Percentiles rank a stretch among this genome's conserved stretches.
Evolutionary conservation across 1,140 invertebrate species (phyloP).

Genomic region (Andricus grossulariae): DNA sequence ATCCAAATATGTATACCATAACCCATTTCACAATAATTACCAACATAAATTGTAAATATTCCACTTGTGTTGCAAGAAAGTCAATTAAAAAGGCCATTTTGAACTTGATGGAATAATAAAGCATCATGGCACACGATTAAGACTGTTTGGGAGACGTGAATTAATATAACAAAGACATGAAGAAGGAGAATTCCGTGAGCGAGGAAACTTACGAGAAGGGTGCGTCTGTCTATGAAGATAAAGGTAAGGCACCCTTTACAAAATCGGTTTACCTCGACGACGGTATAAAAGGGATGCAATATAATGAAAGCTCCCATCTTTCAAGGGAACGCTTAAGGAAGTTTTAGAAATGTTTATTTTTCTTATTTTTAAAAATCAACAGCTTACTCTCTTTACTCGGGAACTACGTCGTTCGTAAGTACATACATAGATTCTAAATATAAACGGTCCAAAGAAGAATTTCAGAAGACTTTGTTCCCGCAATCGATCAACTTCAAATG

Average conservation of each 20-base stretch:
- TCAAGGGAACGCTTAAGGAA: not conserved
- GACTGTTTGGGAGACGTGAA: not conserved
- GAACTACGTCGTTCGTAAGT: too few species aligned
- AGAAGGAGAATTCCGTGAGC: not conserved
- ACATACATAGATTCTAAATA: not conserved
- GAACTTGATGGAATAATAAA: too few species aligned
- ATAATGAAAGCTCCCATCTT: not conserved
- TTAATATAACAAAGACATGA: not conserved
- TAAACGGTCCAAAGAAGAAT: not conserved
- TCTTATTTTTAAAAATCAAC: too few species aligned
- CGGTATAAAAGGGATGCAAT: not conserved
- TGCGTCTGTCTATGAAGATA: not conserved
- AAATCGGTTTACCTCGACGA: not conserved
- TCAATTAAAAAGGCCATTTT: too few species aligned
- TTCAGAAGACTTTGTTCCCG: not conserved
- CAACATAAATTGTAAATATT: too few species aligned
- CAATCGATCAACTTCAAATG: slow-evolving; percentile 24
- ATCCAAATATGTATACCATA: too few species aligned
- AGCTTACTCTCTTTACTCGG: too few species aligned
- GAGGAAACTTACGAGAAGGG: not conserved
- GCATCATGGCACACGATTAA: too few species aligned
- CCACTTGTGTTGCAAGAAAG: too few species aligned
- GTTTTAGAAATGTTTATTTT: not conserved
- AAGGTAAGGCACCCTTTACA: not conserved
- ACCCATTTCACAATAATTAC: too few species aligned